Percentiles rank a stretch among this genome's conserved stretches.
Conservation (phyloP, 35 echinoderm and acorn worm genomes). For the Diadema setosum region DNA sequence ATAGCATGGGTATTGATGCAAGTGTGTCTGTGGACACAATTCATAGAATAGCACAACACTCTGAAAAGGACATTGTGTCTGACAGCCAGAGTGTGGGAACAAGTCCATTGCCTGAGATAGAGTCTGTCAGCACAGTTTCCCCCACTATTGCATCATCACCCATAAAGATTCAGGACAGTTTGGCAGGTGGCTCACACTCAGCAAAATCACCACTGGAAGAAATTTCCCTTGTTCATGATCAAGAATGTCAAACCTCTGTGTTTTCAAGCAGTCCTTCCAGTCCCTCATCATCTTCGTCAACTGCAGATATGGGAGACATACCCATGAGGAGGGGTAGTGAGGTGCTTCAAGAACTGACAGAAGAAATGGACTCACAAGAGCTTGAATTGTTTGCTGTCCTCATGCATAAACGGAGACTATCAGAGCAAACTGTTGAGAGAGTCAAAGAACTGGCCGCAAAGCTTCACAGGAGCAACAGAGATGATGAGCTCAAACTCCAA, state of each 20-base stretch:
- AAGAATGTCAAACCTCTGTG: not conserved
- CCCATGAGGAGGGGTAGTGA: not conserved
- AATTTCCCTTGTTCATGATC: too few relatives aligned
- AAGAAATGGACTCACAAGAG: not conserved
- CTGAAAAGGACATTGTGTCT: not conserved
- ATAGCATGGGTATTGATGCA: too few relatives aligned
- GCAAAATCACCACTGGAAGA: too few relatives aligned
- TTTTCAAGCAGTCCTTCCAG: not conserved
- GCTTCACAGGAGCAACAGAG: not conserved
- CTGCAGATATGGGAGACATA: not conserved
- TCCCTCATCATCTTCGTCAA: not conserved
- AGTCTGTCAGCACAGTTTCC: not conserved
- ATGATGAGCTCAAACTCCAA: not conserved
- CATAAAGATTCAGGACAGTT: too few relatives aligned
- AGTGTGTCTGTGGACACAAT: too few relatives aligned
- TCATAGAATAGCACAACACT: too few relatives aligned
- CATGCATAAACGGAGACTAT: not conserved
- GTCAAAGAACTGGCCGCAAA: constrained; percentile 6
- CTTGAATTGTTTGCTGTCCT: constrained; percentile 1
- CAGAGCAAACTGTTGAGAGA: constrained; percentile 7
- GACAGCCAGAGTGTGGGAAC: not conserved
- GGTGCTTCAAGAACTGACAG: not conserved
- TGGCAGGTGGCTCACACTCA: too few relatives aligned
- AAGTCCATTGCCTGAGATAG: not conserved
- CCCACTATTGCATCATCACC: too few relatives aligned